Conservation (phyloP, 2,797 vertebrate genomes). For the Lithobates sylvaticus region DNA sequence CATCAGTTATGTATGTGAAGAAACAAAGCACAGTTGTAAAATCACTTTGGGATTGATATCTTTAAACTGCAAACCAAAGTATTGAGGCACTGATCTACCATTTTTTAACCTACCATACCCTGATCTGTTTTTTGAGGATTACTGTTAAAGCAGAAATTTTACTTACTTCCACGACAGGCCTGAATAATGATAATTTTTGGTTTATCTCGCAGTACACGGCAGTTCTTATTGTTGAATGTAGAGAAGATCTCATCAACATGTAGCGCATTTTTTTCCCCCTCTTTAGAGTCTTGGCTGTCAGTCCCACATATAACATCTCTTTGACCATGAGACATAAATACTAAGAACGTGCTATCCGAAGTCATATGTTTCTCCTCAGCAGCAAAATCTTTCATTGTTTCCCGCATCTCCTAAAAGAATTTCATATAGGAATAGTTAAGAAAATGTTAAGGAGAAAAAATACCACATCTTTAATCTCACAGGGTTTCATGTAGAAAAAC, state of each 20-base stretch:
- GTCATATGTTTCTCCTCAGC: conserved; percentile 69
- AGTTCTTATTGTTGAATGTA: conserved; percentile 74
- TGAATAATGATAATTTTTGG: conserved; percentile 89
- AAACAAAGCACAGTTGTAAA: too few relatives aligned
- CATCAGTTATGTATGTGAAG: too few relatives aligned
- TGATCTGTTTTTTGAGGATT: too few relatives aligned
- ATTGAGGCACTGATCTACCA: too few relatives aligned
- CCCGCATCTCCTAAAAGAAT: conserved; percentile 73
- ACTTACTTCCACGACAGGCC: conserved; percentile 85
- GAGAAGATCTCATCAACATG: conserved; percentile 73
- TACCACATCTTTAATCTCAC: too few relatives aligned
- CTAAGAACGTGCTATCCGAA: conserved; percentile 86
- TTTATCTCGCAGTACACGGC: conserved; percentile 77
- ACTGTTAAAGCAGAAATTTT: background rate
- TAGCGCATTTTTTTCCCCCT: conserved; percentile 67
- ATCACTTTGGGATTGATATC: too few relatives aligned
- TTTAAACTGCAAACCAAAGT: too few relatives aligned
- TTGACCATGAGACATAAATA: conserved; percentile 88
- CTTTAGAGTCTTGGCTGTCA: conserved; percentile 37
- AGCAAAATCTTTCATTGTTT: conserved; percentile 74
- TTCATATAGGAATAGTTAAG: too few relatives aligned
- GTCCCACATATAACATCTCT: conserved; percentile 75
- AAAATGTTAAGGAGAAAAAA: too few relatives aligned
- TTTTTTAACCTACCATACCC: too few relatives aligned
- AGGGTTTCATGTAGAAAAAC: too few relatives aligned